Evolutionary conservation across 2,888 invertebrate genomes (phyloP).

Genomic region (Dorcus parallelipipedus): DNA sequence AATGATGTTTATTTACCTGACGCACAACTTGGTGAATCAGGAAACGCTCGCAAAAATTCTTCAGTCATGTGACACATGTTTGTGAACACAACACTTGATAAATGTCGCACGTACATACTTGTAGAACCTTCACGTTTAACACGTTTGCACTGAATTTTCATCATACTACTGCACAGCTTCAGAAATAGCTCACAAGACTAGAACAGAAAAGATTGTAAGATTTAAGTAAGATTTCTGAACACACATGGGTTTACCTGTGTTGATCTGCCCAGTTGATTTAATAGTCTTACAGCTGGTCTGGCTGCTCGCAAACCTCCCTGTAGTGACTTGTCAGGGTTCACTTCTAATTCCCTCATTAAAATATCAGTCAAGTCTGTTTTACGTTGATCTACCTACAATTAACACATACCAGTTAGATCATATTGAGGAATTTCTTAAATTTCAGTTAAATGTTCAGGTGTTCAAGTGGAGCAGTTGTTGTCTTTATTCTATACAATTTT

Average conservation of each 20-base stretch:
- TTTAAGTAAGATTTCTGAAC: slow-evolving; percentile 4
- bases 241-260: slow-evolving; percentile 50
- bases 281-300: slow-evolving; percentile 76
- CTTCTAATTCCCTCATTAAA: slow-evolving; percentile 83
- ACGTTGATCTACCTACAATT: slow-evolving; percentile 61
- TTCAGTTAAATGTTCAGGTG: no score
- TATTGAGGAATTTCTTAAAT: no score
- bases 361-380: slow-evolving; percentile 80
- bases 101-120: slow-evolving; percentile 73
- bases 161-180: slow-evolving; percentile 75
- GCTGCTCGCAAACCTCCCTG: slow-evolving; percentile 86
- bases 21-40: slow-evolving; percentile 68
- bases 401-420: no score
- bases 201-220: slow-evolving; percentile 13
- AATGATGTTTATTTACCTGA: slow-evolving; percentile 54
- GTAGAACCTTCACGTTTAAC: slow-evolving; percentile 79
- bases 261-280: slow-evolving; percentile 72
- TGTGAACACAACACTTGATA: slow-evolving; percentile 80
- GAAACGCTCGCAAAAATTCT: slow-evolving; percentile 79
- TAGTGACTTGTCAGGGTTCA: slow-evolving; percentile 84
- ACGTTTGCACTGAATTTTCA: slow-evolving; percentile 76
- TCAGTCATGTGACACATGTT: slow-evolving; percentile 60
- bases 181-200: slow-evolving; percentile 81
- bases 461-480: no score
- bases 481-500: no score